Percentiles rank a stretch among this genome's conserved stretches.
Evolutionary conservation across 2,797 vertebrate species (phyloP).

Genomic region (Mormyrus proboscirostris): DNA sequence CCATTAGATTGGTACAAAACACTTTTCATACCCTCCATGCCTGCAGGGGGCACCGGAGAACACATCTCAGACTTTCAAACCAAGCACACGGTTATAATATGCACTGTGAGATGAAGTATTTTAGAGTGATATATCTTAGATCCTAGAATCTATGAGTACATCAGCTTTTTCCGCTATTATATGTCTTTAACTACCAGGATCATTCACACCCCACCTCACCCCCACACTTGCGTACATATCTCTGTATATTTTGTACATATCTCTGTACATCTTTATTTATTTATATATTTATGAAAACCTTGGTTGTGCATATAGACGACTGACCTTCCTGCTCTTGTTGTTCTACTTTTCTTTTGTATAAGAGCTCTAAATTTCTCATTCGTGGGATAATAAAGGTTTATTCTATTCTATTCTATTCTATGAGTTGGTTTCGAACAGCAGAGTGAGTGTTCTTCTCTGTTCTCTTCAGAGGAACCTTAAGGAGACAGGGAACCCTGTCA

Average conservation of each 20-base stretch:
- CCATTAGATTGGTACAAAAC: background rate
- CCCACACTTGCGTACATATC: too few species aligned
- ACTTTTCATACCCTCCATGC: background rate
- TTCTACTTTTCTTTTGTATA: too few species aligned
- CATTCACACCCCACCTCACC: too few species aligned
- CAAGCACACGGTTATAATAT: background rate
- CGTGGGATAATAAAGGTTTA: too few species aligned
- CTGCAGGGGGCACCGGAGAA: background rate
- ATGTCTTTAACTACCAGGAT: too few species aligned
- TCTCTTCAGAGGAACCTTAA: background rate
- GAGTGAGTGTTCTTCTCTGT: background rate
- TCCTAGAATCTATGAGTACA: background rate
- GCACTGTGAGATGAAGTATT: background rate
- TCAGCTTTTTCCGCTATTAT: background rate
- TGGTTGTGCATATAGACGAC: too few species aligned
- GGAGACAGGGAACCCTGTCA: background rate
- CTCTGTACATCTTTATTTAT: too few species aligned
- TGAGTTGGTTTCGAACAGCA: background rate
- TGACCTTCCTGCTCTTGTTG: too few species aligned
- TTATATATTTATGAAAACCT: too few species aligned
- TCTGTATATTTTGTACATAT: too few species aligned
- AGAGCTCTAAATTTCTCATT: too few species aligned
- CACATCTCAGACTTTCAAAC: background rate
- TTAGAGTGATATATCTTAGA: background rate
- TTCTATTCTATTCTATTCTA: background rate